phyloP scores from a whole-genome alignment of 2,113 vertebrate genomes.

The Mobula birostris region DNA sequence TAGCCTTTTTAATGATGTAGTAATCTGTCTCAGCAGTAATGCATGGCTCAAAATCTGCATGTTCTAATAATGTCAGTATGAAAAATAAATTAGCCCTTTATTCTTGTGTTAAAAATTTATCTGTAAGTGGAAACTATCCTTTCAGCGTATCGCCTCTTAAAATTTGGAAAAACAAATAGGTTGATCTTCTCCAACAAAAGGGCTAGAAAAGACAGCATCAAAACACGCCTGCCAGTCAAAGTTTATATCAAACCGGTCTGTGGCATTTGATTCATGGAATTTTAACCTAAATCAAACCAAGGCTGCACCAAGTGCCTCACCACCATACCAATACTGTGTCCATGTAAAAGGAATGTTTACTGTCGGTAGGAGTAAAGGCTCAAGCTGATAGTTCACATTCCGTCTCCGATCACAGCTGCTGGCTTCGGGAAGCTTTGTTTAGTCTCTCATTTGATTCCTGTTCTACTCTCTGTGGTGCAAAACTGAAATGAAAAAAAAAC shows the following conservation, averaged over 20 bases:
- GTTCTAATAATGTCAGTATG: neutral
- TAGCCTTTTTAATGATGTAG: neutral
- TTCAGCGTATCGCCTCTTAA: neutral
- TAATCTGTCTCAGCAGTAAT: neutral
- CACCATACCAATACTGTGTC: constrained; percentile 42
- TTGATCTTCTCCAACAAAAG: neutral
- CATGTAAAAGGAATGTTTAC: constrained; percentile 40
- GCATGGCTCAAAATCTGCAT: neutral
- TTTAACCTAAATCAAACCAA: constrained; percentile 47
- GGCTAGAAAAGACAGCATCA: neutral
- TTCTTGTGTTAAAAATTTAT: neutral
- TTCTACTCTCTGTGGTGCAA: constrained; percentile 40
- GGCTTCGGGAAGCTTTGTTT: constrained; percentile 43
- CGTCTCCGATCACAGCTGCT: constrained; percentile 42
- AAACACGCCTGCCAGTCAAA: neutral
- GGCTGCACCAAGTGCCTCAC: constrained; percentile 41
- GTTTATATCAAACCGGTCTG: constrained; percentile 37
- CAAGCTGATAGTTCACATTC: constrained; percentile 40
- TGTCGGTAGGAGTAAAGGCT: constrained; percentile 40
- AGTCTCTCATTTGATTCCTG: constrained; percentile 39
- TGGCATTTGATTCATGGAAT: constrained; percentile 44
- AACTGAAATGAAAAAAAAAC: constrained; percentile 19
- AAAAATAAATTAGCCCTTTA: neutral
- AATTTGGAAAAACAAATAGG: neutral
- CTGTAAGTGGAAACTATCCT: neutral